Base-by-base conservation (phyloP, 2,888 invertebrate species). In the Achlya flavicornis region DNA sequence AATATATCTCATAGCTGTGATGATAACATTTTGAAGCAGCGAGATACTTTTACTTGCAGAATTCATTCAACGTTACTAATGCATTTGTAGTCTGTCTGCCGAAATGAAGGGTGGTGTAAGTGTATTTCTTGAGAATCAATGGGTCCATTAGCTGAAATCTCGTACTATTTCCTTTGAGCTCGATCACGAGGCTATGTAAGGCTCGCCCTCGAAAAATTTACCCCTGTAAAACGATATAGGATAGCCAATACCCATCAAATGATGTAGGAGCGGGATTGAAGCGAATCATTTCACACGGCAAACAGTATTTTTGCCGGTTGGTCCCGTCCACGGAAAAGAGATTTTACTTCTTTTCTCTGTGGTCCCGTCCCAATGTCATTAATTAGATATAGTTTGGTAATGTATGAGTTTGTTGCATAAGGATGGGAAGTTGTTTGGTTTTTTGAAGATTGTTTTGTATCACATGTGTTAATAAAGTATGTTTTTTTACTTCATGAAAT, bases 111-210 rank as follows among this genome's bases (percentile, higher is more conserved):
- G 80, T 80, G n/a, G 79, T 78, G 73, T 72, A 66, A 81, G 80
- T 86, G 84, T 82, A 85, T 88, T 85, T 84, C 81, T 79, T 74
- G 74, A 79, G 87, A 89, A 89, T 86, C 89, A 89, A 88, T 88
- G 86, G 86, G 83, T 85, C 89, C 89, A 90, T 91, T 91, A 90
- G 86, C 76, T 78, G 75, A 78, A 84, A 84, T 87, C 84, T 82
- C 77, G 78, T 72, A 76, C 78, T 81, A 80, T 84, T 86, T 87
- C 88, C 89, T 90, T 86, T 85, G 87, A 87, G 86, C 74, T 79
- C 86, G 86, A 86, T 84, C 87, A 85, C 75, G 76, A 81, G 90
- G 87, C 84, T 89, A 91, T 89, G 87, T 80, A 80, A 80, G 84
- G 74, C 71, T 83, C 81, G 86, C 86, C 86, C 83, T 83, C 78